Percentiles rank a stretch among this genome's conserved stretches.
Evolutionary conservation across 1,140 invertebrate species (phyloP).

Genomic region (Anastatus disparis): DNA sequence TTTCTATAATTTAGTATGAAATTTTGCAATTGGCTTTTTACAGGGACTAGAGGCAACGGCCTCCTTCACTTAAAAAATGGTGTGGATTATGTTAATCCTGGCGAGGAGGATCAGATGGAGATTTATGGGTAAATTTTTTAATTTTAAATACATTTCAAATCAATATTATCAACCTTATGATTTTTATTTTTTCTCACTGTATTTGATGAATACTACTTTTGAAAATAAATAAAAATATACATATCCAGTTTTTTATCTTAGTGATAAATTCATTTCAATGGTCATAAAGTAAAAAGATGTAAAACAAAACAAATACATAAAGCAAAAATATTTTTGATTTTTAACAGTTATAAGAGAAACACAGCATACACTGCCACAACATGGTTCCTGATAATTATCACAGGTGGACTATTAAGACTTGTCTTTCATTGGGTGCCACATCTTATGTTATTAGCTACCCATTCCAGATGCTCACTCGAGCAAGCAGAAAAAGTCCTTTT

Average conservation of each 20-base stretch:
- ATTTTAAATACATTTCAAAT: not conserved
- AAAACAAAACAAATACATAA: too few species aligned
- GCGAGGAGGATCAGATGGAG: conserved; percentile 79
- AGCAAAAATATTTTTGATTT: too few species aligned
- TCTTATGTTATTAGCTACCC: conserved; percentile 72
- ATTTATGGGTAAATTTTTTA: conserved; percentile 61
- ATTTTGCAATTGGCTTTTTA: too few species aligned
- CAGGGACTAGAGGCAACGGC: conserved; percentile 60
- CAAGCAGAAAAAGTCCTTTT: conserved; percentile 73
- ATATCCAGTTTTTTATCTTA: not conserved
- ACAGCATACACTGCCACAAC: conserved; percentile 63
- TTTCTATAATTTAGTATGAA: not conserved
- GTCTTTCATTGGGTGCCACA: conserved; percentile 77
- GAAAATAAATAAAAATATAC: not conserved
- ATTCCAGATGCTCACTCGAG: conserved; percentile 68
- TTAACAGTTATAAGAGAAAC: conserved; percentile 71
- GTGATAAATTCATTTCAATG: too few species aligned
- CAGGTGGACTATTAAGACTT: conserved; percentile 72
- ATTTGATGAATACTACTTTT: not conserved
- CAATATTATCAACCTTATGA: not conserved
- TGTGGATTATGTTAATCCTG: conserved; percentile 71
- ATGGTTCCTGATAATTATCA: conserved; percentile 72
- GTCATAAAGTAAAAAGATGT: too few species aligned
- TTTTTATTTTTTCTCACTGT: not conserved
- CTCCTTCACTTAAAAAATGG: conserved; percentile 62